Evolutionary conservation across 2,113 vertebrate genomes (phyloP), one percentile per base, ranked within the genome.

Genomic region (Emydura subglobosa): DNA sequence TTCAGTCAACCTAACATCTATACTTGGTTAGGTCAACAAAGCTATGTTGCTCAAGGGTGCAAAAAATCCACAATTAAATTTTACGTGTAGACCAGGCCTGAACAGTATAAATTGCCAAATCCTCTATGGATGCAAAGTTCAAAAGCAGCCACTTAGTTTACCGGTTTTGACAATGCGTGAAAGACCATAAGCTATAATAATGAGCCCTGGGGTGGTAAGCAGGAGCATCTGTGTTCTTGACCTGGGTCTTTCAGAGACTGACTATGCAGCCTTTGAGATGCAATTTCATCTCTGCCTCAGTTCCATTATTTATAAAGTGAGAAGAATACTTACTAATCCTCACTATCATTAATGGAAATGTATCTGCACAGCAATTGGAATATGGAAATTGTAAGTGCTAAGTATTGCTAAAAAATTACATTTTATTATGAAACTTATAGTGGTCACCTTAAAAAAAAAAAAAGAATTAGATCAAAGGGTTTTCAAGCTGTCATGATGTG

Each of bases 141-240:
- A 72, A 72, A 24, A 74, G 72, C 39, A 74, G 34, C 5, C 21
- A 76, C n/a, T 25, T 44, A 34, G 31, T 65, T 34, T 17, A 34
- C 6, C 34, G 31, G 11, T 39, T 72, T 44, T 7, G 3, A 22
- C 31, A 76, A 44, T 10, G 72, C 19, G n/a, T 25, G 21, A 44
- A 10, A 39, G 5, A 42, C 72, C 21, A 72, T 72, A 44, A 76
- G 24, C n/a, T 74, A 74, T 44, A 44, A 39, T 25, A n/a, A 44
- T 76, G 21, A 76, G 19, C 39, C 22, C 39, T 79, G 57, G 59
- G 83, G 0, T 80, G 27, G 51, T 39, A 89, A n/a, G 72, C 61
- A 95, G 44, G 83, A 95, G 92, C 76, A 92, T 57, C 57, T 88
- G 79, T 91, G 92, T 82, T 96, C 50, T 81, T 91, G 22, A 49